Evolutionary conservation across 1,140 invertebrate species (phyloP), one percentile per base, ranked within the genome.

Genomic region (Chymomyza costata): DNA sequence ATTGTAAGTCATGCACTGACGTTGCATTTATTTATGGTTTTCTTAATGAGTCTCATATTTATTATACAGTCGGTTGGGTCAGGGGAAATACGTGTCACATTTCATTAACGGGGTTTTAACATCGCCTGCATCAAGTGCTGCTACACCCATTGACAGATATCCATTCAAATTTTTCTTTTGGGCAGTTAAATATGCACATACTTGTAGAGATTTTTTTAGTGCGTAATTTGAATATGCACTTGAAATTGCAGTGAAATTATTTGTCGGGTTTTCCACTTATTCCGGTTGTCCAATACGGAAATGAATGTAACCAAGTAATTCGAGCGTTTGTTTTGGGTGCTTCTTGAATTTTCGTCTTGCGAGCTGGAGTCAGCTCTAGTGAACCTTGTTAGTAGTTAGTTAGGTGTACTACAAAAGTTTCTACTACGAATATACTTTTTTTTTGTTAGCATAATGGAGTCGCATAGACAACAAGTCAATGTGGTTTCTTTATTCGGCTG

Each of bases 41-140:
- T 80, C 73, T 81, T 80, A 80, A 80, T 80, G 73, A 80, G 73
- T 80, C 67, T 81, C 73, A 80, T 80, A 80, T 80, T 80, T 80
- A 80, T 80, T 80, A 68, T 74, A 78, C 59, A 65, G 40, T 31
- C 59, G 11, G 25, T 1, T 13, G 73, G 67, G 65, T 61, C 60
- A 76, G 48, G 54, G 71, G 71, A 78, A 78, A 78, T 78, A 80
- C 66, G 71, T 80, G 73, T 78, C 71, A 62, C 48, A 78, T 78
- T 78, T 80, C 71, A 78, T 80, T 78, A 78, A 80, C 66, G 71
- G 56, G 70, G 40, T 66, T 34, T 49, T 25, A 5, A 25, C 21
- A 8, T 5, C 21, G 21, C 21, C 3, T 25, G 3, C 21, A 25
- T 25, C 21, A 25, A 25, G 21, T 25, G 21, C 18, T 39, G 39